Percentiles rank a stretch among this genome's conserved stretches.
phyloP scores from a whole-genome alignment of 1,140 invertebrate species.

The Atta texana region DNA sequence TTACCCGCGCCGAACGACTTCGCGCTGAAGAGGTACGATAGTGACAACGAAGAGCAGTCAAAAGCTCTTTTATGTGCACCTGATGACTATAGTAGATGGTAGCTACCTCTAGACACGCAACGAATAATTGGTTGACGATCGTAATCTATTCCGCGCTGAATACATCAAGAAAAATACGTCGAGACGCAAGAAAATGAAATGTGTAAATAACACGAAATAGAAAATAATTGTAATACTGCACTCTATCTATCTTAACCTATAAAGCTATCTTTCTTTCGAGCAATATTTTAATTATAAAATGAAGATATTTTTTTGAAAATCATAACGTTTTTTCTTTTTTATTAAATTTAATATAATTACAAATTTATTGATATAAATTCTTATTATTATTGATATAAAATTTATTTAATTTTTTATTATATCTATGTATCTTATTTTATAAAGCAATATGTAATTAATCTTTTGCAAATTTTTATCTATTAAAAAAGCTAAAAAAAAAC shows the following conservation, averaged over 20 bases:
- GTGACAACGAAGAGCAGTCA: conserved; percentile 63
- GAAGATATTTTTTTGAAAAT: background rate
- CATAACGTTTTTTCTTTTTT: background rate
- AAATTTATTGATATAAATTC: background rate
- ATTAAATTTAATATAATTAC: background rate
- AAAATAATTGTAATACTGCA: conserved; percentile 5
- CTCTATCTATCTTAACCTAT: background rate
- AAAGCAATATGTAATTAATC: background rate
- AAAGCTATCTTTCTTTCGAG: conserved; percentile 1
- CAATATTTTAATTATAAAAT: conserved; percentile 5
- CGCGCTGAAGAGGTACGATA: conserved; percentile 59
- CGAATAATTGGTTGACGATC: conserved; percentile 57
- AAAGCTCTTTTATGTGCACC: conserved; percentile 56
- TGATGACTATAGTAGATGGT: conserved; percentile 62
- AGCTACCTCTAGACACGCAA: conserved; percentile 50
- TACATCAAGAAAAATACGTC: conserved; percentile 39
- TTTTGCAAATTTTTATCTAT: background rate
- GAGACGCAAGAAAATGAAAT: conserved; percentile 5
- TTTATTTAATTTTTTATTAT: background rate
- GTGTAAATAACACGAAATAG: conserved; percentile 12
- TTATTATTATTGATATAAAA: too few species aligned
- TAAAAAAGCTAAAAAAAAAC: background rate
- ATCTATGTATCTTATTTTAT: background rate
- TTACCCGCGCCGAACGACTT: conserved; percentile 69
- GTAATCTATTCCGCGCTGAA: conserved; percentile 55